Evolutionary conservation across 1,140 invertebrate species (phyloP), one percentile per base, ranked within the genome.

Genomic region (Alviniconcha marisindica): DNA sequence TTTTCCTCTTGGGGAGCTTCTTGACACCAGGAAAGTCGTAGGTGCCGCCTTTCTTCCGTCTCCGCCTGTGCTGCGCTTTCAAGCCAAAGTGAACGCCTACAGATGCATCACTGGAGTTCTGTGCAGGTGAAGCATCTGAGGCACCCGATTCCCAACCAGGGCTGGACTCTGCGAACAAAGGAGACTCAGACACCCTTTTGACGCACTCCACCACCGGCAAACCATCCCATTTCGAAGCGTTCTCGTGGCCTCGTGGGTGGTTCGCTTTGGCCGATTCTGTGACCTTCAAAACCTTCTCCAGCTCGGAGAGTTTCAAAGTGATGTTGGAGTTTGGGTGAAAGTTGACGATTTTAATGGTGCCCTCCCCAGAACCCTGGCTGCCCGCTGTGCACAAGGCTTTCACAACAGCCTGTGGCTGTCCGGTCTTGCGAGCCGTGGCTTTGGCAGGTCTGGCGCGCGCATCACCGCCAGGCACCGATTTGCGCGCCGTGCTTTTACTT

Each of bases 311-410:
- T 54, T 76, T 76, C 28, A 76, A 24, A 15, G 73, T 76, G 73
- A 76, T 76, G 28, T 76, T 76, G 42, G 73, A 76, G 42, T 76
- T 76, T 40, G 40, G 40, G 36, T 76, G 44, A 15, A 71, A 24
- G 36, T 76, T 76, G 42, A 76, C 40, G 44, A 76, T 76, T 54
- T 51, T 76, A 42, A 76, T 76, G 28, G 73, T 76, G 10, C 73
- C 73, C 7, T 54, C 42, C 14, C 36, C 36, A 15, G 66, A 36
- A 18, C 42, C 71, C n/a, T 74, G 38, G 36, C 15, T n/a, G 24
- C 36, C 42, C 36, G 4, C n/a, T 4, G 71, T 42, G 10, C n/a
- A 10, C 24, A 40, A 40, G 18, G 40, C 14, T 10, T 2, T 31
- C 14, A 33, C 15, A 48, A 18, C 5, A 48, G 44, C 44, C 5